Conservation (phyloP, 1,140 invertebrate genomes). For the Drosophila kepulauana region DNA sequence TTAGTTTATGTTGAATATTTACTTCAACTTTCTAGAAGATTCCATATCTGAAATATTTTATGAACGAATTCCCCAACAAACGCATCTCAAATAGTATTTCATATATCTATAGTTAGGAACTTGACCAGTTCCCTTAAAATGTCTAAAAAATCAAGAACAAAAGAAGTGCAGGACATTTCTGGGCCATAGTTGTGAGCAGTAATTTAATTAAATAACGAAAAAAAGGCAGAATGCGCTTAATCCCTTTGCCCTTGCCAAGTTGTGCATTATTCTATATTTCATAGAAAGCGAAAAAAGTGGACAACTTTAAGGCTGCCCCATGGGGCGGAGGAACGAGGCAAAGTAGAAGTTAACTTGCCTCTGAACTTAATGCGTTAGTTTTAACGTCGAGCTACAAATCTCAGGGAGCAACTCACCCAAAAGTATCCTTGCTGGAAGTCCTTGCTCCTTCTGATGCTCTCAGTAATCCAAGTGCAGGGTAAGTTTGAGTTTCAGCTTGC, state of each 20-base stretch:
- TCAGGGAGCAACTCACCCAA: slow-evolving; percentile 55
- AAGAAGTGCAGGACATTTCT: slow-evolving; percentile 1
- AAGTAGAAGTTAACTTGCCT: slow-evolving; percentile 15
- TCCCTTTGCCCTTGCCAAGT: background rate
- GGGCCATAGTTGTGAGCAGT: slow-evolving; percentile 6
- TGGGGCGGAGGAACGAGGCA: background rate
- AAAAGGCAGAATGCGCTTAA: slow-evolving; percentile 2
- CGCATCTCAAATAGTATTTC: too few relatives aligned
- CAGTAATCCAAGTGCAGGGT: slow-evolving; percentile 64
- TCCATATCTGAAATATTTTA: too few relatives aligned
- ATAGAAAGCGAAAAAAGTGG: background rate
- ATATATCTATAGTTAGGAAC: too few relatives aligned
- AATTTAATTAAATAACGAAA: slow-evolving; percentile 25
- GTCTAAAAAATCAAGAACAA: background rate
- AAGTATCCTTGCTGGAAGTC: slow-evolving; percentile 10
- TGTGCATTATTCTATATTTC: background rate
- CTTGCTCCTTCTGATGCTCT: background rate
- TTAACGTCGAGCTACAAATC: slow-evolving; percentile 58
- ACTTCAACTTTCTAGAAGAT: too few relatives aligned
- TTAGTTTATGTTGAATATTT: too few relatives aligned
- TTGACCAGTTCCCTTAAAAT: too few relatives aligned
- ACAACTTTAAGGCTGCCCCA: background rate
- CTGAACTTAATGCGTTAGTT: slow-evolving; percentile 33
- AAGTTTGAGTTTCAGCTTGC: slow-evolving; percentile 57
- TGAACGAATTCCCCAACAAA: too few relatives aligned